phyloP scores from a whole-genome alignment of 2,797 vertebrate species.

The Carduelis carduelis region DNA sequence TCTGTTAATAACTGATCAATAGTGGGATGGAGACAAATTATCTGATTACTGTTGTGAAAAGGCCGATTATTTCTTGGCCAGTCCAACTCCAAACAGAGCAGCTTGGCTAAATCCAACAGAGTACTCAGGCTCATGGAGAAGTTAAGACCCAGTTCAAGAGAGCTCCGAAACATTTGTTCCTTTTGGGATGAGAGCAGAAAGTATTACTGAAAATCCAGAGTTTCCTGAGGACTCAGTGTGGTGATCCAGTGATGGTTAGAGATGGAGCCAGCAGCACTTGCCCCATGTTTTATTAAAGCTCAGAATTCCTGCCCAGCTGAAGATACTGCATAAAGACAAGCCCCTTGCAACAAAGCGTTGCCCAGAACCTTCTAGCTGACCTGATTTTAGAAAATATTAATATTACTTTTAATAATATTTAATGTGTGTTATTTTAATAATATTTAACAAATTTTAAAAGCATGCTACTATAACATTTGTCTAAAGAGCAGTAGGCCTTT shows the following conservation, averaged over 20 bases:
- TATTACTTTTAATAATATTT: background rate
- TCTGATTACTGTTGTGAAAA: background rate
- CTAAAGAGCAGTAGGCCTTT: background rate
- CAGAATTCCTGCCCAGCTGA: background rate
- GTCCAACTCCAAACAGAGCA: background rate
- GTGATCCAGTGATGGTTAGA: background rate
- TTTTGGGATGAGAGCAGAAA: background rate
- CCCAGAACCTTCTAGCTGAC: background rate
- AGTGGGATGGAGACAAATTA: background rate
- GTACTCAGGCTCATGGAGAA: background rate
- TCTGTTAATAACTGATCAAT: background rate
- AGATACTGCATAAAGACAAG: background rate
- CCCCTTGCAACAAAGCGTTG: background rate
- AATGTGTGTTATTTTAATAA: background rate
- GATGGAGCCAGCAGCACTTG: background rate
- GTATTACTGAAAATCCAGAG: background rate
- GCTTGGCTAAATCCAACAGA: background rate
- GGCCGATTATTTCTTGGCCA: background rate
- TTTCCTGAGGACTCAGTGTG: background rate
- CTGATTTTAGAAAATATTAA: background rate
- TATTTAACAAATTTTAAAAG: background rate
- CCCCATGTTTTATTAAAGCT: background rate
- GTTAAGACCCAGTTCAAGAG: background rate
- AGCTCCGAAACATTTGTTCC: background rate
- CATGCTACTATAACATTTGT: background rate